These are phyloP conservation scores for Pseudobourletiella spinata DNA, from an alignment of 1,140 invertebrate genomes.

Conservation along the genomic window DNA sequence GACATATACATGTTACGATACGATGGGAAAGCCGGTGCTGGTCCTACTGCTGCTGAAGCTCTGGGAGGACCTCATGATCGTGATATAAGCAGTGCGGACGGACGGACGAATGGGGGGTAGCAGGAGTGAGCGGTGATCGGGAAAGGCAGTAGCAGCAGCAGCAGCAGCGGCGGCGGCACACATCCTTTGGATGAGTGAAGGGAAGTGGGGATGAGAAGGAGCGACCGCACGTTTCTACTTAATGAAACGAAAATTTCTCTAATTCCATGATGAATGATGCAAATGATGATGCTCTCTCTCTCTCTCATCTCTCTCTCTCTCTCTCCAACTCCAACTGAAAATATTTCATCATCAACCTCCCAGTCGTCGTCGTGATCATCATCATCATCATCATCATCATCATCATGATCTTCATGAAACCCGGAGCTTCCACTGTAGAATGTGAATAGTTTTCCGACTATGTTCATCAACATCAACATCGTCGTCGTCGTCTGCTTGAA, in stretches of 20 bases:
- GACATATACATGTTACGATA: no score
- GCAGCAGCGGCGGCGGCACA: no score
- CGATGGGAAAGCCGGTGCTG: no score
- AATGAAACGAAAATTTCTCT: slow-evolving; percentile 36
- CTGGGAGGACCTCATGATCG: no score
- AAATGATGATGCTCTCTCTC: slow-evolving; percentile 22
- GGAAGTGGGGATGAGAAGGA: neutral
- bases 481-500: neutral
- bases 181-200: neutral
- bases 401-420: no score
- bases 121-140: no score
- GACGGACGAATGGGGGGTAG: no score
- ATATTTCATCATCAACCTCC: slow-evolving; percentile 9
- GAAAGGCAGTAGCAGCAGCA: no score
- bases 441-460: slow-evolving; percentile 14
- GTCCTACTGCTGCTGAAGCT: no score
- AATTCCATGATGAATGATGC: slow-evolving; percentile 36
- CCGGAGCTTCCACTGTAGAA: no score
- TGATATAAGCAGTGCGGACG: no score
- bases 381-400: slow-evolving; percentile 10
- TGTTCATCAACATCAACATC: neutral
- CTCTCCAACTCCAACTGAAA: neutral
- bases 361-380: neutral
- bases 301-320: slow-evolving; percentile 10
- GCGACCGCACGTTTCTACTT: slow-evolving; percentile 30